Evolutionary conservation across 2,797 vertebrate genomes (phyloP), one percentile per base, ranked within the genome.

Genomic region (Sebastes umbrosus): DNA sequence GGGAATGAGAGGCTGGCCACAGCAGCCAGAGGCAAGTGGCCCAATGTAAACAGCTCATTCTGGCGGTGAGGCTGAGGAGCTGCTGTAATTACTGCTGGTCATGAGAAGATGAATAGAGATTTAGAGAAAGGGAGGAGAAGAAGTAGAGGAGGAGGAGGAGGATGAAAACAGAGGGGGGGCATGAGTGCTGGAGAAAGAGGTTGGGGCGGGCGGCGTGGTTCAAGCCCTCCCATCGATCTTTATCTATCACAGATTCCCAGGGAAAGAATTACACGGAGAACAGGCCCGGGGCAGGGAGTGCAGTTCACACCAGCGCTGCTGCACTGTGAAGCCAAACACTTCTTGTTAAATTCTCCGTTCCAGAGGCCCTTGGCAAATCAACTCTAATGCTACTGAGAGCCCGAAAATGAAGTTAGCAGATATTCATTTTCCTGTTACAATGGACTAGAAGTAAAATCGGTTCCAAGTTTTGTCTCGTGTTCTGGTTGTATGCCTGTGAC

Each of bases 31-130:
- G 85, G 90, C 87, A 68, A 90, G 89, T 73, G 88, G 87, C 86
- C 86, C 84, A 89, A 80, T 82, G 88, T 92, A 92, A 95, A 95
- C 93, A 91, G 82, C 80, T 91, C 74, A 60, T 84, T 89, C 79
- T 88, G 80, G 82, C 64, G 64, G 85, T 62, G 73, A 81, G 83
- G 84, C 84, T 58, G 80, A 83, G 77, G 82, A 89, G 89, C 87
- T 73, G 88, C 87, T 87, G 83, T 89, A 89, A 94, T 91, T 88
- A 84, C 82, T 54, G 78, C 75, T 77, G 77, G 63, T 88, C 79
- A 83, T 80, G 85, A 92, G 86, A 84, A 84, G 87, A 89, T 76
- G 78, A 88, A 80, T 68, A 62, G 77, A 87, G 79, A 84, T 87
- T 81, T 69, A 64, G 46, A 86, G 58, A 79, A 68, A 82, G 59